These are phyloP conservation scores for Calycopis cecrops DNA, from an alignment of 1,140 invertebrate species.

Conservation along the genomic window DNA sequence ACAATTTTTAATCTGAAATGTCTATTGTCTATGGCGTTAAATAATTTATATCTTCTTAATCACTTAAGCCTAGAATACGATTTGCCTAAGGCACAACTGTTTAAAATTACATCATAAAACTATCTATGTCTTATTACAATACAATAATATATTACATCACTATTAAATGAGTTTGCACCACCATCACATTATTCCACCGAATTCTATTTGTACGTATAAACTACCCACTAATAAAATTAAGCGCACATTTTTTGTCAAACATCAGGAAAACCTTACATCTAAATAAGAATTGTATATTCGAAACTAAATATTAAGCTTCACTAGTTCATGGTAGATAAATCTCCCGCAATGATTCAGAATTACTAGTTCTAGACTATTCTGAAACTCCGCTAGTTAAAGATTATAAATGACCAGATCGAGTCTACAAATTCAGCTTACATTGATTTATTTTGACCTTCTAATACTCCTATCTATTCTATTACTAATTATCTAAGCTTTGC, in stretches of 20 bases:
- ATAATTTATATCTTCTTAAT: conserved; percentile 22
- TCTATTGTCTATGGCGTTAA: conserved; percentile 34
- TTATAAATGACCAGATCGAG: conserved; percentile 45
- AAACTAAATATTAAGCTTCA: conserved; percentile 45
- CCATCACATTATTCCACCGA: conserved; percentile 47
- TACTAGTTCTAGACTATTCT: conserved; percentile 54
- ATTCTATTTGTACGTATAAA: conserved; percentile 42
- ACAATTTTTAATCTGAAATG: conserved; percentile 31
- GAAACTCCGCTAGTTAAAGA: conserved; percentile 50
- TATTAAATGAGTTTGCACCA: conserved; percentile 69
- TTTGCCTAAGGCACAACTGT: conserved; percentile 60
- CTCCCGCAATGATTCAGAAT: conserved; percentile 47
- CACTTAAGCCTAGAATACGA: conserved; percentile 37
- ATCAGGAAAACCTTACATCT: conserved; percentile 19
- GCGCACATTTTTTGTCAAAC: conserved; percentile 22
- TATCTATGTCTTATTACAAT: conserved; percentile 51
- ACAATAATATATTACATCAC: conserved; percentile 40
- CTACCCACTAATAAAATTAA: conserved; percentile 44
- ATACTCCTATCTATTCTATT: conserved; percentile 53
- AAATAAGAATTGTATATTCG: conserved; percentile 27
- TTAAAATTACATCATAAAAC: conserved; percentile 37
- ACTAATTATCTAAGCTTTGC: conserved; percentile 41
- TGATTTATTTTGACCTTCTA: conserved; percentile 35
- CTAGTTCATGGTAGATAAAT: conserved; percentile 47
- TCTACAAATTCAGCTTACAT: conserved; percentile 51